These are phyloP conservation scores for Actenoides hombroni DNA, from an alignment of 2,113 vertebrate genomes.

Conservation along the genomic window DNA sequence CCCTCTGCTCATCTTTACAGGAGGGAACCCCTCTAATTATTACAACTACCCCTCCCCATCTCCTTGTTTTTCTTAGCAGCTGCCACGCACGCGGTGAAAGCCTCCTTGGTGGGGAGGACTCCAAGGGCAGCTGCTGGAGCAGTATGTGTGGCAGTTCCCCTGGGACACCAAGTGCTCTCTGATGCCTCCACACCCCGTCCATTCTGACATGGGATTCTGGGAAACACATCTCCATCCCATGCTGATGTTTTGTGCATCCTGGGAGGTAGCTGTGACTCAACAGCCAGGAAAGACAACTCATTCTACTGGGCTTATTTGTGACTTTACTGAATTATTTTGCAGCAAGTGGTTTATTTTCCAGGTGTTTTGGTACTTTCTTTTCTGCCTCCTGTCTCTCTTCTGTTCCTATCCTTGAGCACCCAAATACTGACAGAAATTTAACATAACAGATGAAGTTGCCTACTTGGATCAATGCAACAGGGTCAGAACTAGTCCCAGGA, in stretches of 20 bases:
- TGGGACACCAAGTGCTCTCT: background rate
- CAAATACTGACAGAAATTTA: background rate
- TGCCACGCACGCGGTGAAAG: accelerated
- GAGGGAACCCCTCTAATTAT: background rate
- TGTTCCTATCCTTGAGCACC: background rate
- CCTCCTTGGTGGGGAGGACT: accelerated
- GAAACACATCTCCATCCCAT: background rate
- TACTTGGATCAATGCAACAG: background rate
- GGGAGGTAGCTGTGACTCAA: background rate
- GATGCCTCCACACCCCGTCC: background rate
- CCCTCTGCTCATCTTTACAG: background rate
- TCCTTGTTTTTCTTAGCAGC: background rate
- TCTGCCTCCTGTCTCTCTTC: background rate
- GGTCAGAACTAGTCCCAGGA: background rate
- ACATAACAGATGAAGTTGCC: background rate
- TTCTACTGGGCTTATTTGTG: background rate
- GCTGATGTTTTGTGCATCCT: background rate
- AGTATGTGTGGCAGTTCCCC: background rate
- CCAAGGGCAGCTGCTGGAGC: background rate
- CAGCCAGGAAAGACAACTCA: constrained; percentile 15
- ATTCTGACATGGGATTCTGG: background rate
- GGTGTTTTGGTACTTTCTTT: background rate
- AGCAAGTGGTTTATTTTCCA: background rate
- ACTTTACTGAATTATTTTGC: background rate
- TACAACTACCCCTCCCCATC: background rate